Conservation (phyloP, 2,113 vertebrate genomes). For the Aepyceros melampus region DNA sequence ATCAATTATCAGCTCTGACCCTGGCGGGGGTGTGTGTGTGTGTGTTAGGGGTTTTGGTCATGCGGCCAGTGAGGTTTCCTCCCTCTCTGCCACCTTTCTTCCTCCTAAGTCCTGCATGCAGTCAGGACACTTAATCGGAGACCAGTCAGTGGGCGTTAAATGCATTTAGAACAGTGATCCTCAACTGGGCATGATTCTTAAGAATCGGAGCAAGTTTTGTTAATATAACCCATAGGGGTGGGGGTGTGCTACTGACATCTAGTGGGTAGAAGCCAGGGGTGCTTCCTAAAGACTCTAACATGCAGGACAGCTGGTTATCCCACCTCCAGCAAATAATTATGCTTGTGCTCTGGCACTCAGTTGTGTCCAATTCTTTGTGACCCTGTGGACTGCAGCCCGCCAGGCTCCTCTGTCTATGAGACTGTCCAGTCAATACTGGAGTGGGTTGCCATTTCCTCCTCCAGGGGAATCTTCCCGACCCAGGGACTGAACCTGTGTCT, state of each 20-base stretch:
- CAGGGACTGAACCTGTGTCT: neutral
- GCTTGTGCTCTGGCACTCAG: neutral
- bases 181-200: neutral
- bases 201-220: neutral
- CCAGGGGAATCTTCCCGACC: neutral
- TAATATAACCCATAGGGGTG: neutral
- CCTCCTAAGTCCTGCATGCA: neutral
- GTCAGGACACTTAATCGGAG: neutral
- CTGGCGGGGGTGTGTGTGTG: neutral
- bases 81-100: neutral
- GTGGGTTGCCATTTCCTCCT: neutral
- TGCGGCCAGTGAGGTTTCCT: neutral
- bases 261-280: constrained; percentile 12
- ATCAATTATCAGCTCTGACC: neutral
- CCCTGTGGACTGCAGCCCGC: neutral
- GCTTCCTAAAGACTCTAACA: neutral
- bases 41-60: neutral
- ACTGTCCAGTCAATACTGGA: neutral
- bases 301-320: neutral
- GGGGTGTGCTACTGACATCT: constrained; percentile 15
- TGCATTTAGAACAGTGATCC: neutral
- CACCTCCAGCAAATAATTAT: neutral
- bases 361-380: neutral
- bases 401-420: neutral
- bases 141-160: neutral